Base-by-base conservation (phyloP, 2,113 vertebrate species). In the Sylvilagus bachmani region DNA sequence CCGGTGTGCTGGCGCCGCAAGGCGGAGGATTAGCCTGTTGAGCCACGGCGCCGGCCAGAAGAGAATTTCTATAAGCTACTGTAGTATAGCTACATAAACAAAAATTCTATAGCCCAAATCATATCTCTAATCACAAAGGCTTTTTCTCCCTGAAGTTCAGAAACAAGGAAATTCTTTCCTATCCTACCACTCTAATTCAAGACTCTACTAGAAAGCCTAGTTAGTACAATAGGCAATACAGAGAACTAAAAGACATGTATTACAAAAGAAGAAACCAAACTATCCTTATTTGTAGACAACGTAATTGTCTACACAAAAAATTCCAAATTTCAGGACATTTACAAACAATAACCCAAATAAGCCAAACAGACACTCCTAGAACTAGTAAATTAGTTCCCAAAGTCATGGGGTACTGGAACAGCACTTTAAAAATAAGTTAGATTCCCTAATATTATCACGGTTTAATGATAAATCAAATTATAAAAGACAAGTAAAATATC, bases 371-470 rank as follows among this genome's bases (percentile, higher is more conserved):
- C 86, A 83, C 6, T 81, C 9, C 58, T 70, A 38, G 38, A 58
- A 70, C 29, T 86, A 77, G 67, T 31, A 66, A 69, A 27, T 67
- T 17, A 88, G n/a, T 61, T 85, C 89, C 11, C 74, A 91, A 84
- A 29, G 10, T 81, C 36, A 74, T 33, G 33, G 33, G 51, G 31
- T 87, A 88, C 10, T 53, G 84, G 29, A 22, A 36, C 24, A 80
- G 12, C 33, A 38, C 2, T 44, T 13, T 2, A 74, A 62, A 80
- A 69, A 58, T 77, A 12, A 33, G 22, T n/a, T 36, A 27, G 5
- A 13, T 74, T 66, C 90, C 13, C 69, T 51, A 33, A 64, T 58
- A 67, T 13, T 36, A 67, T 11, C 33, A 67, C 36, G 4, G 25
- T 51, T 10, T 38, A 90, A 74, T 13, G 90, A 25, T 55, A 86